phyloP scores from a whole-genome alignment of 1,140 invertebrate genomes.

The Eueides isabella region DNA sequence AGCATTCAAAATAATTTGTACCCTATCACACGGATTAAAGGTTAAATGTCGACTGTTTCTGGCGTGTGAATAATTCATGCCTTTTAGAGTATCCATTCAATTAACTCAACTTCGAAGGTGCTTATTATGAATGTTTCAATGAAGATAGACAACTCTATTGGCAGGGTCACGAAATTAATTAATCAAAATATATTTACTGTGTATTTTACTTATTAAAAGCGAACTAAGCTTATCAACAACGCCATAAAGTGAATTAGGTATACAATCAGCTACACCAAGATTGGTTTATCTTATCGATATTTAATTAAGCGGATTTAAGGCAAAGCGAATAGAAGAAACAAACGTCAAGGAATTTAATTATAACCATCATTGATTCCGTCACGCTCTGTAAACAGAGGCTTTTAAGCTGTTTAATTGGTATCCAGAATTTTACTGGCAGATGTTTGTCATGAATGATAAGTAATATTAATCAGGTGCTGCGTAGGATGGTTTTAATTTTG shows the following conservation, averaged over 20 bases:
- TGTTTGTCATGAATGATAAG: slow-evolving; percentile 46
- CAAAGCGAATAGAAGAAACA: slow-evolving; percentile 44
- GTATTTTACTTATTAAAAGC: neutral
- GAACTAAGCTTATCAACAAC: slow-evolving; percentile 6
- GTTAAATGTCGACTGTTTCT: slow-evolving; percentile 41
- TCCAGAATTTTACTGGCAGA: slow-evolving; percentile 38
- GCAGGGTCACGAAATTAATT: slow-evolving; percentile 41
- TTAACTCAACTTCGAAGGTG: slow-evolving; percentile 64
- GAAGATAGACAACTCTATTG: slow-evolving; percentile 59
- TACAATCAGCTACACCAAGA: slow-evolving; percentile 29
- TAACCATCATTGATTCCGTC: slow-evolving; percentile 62
- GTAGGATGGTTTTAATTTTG: slow-evolving; percentile 11
- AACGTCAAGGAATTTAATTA: slow-evolving; percentile 65
- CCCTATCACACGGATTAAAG: slow-evolving; percentile 35
- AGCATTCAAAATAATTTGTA: slow-evolving; percentile 30
- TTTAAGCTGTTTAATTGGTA: slow-evolving; percentile 57
- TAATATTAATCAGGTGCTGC: slow-evolving; percentile 39
- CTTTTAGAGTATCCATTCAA: slow-evolving; percentile 63
- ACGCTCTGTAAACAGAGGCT: slow-evolving; percentile 55
- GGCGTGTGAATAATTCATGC: slow-evolving; percentile 53
- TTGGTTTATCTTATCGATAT: slow-evolving; percentile 41
- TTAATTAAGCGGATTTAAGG: slow-evolving; percentile 52
- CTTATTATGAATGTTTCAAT: slow-evolving; percentile 64
- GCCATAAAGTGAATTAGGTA: slow-evolving; percentile 18
- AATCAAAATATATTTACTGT: slow-evolving; percentile 14